phyloP scores from a whole-genome alignment of 2,888 invertebrate species.

The Helicoverpa assulta region DNA sequence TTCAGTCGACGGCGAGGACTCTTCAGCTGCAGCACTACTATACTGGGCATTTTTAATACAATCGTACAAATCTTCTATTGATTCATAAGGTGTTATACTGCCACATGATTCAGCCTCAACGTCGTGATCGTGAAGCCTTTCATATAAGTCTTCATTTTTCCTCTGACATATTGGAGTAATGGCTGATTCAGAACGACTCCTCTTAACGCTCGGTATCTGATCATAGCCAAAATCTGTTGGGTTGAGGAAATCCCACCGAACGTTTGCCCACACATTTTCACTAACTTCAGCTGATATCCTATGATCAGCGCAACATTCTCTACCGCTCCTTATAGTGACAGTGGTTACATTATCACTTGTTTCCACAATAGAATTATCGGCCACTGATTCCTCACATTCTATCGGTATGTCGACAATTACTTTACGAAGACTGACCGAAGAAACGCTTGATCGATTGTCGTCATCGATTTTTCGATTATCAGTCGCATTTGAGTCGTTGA shows the following conservation, averaged over 20 bases:
- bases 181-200: conserved; percentile 87
- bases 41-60: conserved; percentile 87
- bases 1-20: conserved; percentile 85
- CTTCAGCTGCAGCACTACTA: conserved; percentile 79
- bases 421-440: conserved; percentile 81
- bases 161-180: conserved; percentile 81
- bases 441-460: conserved; percentile 76
- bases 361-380: conserved; percentile 80
- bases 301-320: conserved; percentile 86
- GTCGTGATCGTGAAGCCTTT: conserved; percentile 79
- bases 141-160: conserved; percentile 85
- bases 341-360: conserved; percentile 82
- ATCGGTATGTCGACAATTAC: conserved; percentile 83
- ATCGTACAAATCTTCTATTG: conserved; percentile 87
- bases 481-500: conserved; percentile 71
- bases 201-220: conserved; percentile 83
- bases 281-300: conserved; percentile 86
- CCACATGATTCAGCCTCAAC: conserved; percentile 84
- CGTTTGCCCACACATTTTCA: conserved; percentile 88
- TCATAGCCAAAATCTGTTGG: conserved; percentile 87
- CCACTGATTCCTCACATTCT: conserved; percentile 80
- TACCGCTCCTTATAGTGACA: conserved; percentile 81
- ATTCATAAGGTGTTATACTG: conserved; percentile 87
- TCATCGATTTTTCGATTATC: conserved; percentile 80
- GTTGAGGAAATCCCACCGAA: conserved; percentile 86